Evolutionary conservation across 1,140 invertebrate genomes (phyloP).

Genomic region (Neodiprion pinetum): DNA sequence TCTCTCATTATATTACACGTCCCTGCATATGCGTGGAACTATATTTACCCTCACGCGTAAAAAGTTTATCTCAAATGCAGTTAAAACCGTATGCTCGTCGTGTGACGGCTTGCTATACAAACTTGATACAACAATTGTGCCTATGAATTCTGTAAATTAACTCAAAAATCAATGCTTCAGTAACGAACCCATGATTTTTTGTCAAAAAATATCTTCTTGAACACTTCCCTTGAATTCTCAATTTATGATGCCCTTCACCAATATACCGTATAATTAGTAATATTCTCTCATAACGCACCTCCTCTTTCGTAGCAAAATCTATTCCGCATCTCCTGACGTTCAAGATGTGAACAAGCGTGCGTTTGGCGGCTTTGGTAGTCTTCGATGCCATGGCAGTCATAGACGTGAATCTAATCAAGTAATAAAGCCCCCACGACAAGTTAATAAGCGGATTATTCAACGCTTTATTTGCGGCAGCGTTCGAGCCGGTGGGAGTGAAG

Average conservation of each 20-base stretch:
- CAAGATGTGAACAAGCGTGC: neutral
- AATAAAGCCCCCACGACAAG: constrained; percentile 8
- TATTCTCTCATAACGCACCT: neutral
- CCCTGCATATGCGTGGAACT: too few species aligned
- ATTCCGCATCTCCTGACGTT: neutral
- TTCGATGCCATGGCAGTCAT: constrained; percentile 4
- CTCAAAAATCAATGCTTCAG: too few species aligned
- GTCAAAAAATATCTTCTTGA: neutral
- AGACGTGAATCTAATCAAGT: neutral
- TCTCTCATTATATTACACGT: too few species aligned
- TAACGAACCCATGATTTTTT: neutral
- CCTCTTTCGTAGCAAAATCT: constrained; percentile 9
- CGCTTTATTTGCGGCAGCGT: neutral
- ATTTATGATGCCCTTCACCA: neutral
- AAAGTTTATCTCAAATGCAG: too few species aligned
- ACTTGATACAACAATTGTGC: too few species aligned
- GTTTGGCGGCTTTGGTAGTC: neutral
- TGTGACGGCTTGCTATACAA: too few species aligned
- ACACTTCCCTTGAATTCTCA: neutral
- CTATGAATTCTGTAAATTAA: too few species aligned
- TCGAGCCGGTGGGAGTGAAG: neutral
- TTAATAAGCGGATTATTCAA: constrained; percentile 1
- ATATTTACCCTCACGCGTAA: too few species aligned
- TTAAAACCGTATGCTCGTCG: too few species aligned
- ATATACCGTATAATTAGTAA: too few species aligned